A percentile compares a stretch with the other conserved stretches of the same genome.
phyloP scores from a whole-genome alignment of 1,140 invertebrate genomes.

The Magallana gigas region DNA sequence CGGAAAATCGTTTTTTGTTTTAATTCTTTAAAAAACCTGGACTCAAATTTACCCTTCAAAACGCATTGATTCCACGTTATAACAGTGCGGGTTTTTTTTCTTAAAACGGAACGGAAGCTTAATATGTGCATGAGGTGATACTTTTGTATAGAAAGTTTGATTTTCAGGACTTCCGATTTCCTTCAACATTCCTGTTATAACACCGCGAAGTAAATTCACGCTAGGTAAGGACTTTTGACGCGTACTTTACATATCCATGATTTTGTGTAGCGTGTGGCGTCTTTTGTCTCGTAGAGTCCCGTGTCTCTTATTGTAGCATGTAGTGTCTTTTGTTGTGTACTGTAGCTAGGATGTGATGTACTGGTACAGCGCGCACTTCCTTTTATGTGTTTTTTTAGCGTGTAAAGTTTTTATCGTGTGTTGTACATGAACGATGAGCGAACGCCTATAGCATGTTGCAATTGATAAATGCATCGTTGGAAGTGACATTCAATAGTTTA shows the following conservation, averaged over 20 bases:
- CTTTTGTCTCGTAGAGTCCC: background rate
- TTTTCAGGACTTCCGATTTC: slow-evolving; percentile 19
- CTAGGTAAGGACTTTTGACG: slow-evolving; percentile 23
- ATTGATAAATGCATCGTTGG: background rate
- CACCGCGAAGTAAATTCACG: slow-evolving; percentile 15
- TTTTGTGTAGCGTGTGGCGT: background rate
- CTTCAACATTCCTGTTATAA: slow-evolving; percentile 20
- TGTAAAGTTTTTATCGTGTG: no score
- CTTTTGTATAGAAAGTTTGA: background rate
- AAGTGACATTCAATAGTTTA: background rate
- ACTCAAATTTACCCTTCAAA: no score
- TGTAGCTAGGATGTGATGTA: background rate
- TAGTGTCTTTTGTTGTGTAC: background rate
- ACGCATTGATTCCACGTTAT: background rate
- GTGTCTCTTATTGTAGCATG: background rate
- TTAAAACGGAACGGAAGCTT: background rate
- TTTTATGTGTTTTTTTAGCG: no score
- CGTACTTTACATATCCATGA: background rate
- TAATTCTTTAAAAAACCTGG: no score
- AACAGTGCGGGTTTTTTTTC: background rate
- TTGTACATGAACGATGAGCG: no score
- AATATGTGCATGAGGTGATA: background rate
- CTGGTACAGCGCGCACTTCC: no score
- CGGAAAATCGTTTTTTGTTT: no score
- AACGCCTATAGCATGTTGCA: no score